Base-by-base conservation (phyloP, 2,888 invertebrate species). In the Nemotelus pantherinus region DNA sequence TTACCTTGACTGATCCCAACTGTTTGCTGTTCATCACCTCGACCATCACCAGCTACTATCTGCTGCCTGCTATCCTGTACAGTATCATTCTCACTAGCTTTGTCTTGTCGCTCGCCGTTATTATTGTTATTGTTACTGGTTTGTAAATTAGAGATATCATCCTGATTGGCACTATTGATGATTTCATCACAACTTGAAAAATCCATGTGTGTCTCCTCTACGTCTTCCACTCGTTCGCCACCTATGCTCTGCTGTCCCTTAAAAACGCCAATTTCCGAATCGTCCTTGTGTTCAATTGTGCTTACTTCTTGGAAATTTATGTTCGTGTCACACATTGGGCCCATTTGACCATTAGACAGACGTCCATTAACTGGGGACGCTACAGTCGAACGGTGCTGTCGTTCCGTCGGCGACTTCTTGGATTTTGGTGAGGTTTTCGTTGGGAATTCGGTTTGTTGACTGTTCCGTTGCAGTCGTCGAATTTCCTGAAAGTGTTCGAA, bases 261-360 rank as follows among this genome's bases (percentile, higher is more conserved):
- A 6, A 64, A 6, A 60, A 7, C n/a, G 10, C n/a, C 60, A 6
- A 43, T 41, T 50, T 50, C 50, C 68, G 10, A 25, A 25, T 63
- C 45, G 3, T 60, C 47, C 4, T 60, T 2, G 7, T 63, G 60
- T 7, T 74, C 55, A 48, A 74, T 48, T 6, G 6, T 45, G 25
- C 9, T 41, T 10, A 39, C 48, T 3, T 60, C 74, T 60, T 72
- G 43, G 45, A 65, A 64, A 45, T 71, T 47, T 50, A 63, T 57
- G 45, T 75, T 81, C 64, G 80, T 79, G 76, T 82, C 81, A 78
- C 82, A 81, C 82, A 82, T 81, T 79, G 82, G 82, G 79, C 82
- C 82, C 82, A 82, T 82, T 81, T 81, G 81, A 77, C 60, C 9
- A 63, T 70, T 58, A 63, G 68, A 58, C 64, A 67, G n/a, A 39